Evolutionary conservation across 2,113 vertebrate genomes (phyloP).

Genomic region (Butorides virescens): DNA sequence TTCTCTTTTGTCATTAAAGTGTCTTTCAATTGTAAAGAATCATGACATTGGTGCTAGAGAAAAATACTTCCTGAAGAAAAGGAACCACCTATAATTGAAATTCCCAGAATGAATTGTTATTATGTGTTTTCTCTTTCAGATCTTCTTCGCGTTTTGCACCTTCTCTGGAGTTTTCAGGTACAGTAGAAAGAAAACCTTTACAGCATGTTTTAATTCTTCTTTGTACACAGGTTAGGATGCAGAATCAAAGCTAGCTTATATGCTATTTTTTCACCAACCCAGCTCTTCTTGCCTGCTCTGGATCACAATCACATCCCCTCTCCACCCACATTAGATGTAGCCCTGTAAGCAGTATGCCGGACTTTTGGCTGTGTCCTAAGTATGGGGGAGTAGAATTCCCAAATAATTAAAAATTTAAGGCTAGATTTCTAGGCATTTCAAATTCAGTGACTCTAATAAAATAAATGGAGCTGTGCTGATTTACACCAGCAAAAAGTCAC

Average conservation of each 20-base stretch:
- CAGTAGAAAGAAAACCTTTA: neutral
- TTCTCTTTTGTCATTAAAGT: neutral
- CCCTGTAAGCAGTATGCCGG: neutral
- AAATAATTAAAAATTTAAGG: neutral
- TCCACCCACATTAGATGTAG: neutral
- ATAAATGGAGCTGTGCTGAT: neutral
- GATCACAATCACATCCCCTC: neutral
- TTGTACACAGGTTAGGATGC: neutral
- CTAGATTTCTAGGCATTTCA: neutral
- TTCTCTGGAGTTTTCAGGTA: neutral
- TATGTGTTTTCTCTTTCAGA: neutral
- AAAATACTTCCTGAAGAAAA: neutral
- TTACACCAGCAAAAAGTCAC: neutral
- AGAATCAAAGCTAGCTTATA: neutral
- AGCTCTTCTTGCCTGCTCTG: neutral
- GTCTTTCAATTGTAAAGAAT: neutral
- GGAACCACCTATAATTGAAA: neutral
- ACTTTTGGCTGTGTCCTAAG: neutral
- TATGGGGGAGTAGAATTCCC: neutral
- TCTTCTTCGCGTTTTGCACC: neutral
- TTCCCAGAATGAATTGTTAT: neutral
- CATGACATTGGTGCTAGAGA: neutral
- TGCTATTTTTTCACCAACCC: neutral
- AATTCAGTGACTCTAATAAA: neutral
- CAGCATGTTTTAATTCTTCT: neutral